Conservation (phyloP, 2,888 invertebrate genomes). For the Drosophila nigricruria region DNA sequence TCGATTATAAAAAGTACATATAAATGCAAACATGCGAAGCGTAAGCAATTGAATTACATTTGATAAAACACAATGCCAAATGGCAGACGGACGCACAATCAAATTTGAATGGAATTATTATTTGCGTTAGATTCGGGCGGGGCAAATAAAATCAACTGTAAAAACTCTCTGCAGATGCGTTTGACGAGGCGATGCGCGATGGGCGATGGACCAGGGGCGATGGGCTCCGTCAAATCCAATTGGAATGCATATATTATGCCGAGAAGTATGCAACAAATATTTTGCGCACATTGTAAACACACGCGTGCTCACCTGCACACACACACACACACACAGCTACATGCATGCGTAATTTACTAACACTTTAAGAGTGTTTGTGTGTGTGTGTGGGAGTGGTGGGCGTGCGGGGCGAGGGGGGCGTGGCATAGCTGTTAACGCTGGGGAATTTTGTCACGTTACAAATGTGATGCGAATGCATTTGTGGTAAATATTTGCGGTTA, state of each 20-base stretch:
- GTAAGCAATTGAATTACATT: conserved; percentile 19
- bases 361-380: not conserved
- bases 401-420: not conserved
- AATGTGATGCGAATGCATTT: conserved; percentile 63
- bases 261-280: conserved; percentile 56
- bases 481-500: conserved; percentile 80
- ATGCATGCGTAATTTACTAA: conserved; percentile 37
- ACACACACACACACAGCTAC: conserved; percentile 1
- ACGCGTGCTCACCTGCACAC: conserved; percentile 21
- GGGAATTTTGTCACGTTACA: conserved; percentile 56
- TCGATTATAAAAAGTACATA: not conserved
- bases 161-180: conserved; percentile 14
- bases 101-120: conserved; percentile 29
- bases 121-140: conserved; percentile 25
- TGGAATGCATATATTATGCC: conserved; percentile 64
- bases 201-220: conserved; percentile 2
- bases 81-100: conserved; percentile 2
- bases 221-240: conserved; percentile 48
- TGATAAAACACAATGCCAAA: conserved; percentile 3
- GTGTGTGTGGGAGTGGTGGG: not conserved
- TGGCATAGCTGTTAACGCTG: conserved; percentile 13
- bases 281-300: conserved; percentile 33
- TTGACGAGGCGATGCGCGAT: not conserved
- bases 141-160: conserved; percentile 18
- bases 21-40: conserved; percentile 9